Base-by-base conservation (phyloP, 2,113 vertebrate genomes). In the Spilogale gracilis region DNA sequence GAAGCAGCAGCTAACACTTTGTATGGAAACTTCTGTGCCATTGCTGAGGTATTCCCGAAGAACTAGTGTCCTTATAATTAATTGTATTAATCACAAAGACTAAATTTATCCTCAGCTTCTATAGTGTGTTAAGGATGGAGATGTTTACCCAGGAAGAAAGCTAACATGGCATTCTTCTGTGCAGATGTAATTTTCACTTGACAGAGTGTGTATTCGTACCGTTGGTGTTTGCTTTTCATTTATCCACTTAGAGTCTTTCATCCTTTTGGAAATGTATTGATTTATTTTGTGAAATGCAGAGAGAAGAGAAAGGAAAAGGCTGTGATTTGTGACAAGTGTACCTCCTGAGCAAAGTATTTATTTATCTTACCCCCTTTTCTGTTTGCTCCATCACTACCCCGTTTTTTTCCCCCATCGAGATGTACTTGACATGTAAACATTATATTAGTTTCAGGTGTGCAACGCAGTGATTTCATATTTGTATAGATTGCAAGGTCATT, bases 181-280 rank as follows among this genome's bases (percentile, higher is more conserved):
- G 50, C 13, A 1, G 38, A 80, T 86, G 95, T 83, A 91, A 95
- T 97, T 97, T 96, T 95, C 96, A 78, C 86, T 92, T 95, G 76
- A 92, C 86, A 86, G 91, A 83, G 88, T 89, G 73, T 87, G 92
- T 89, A 14, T 96, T 96, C 67, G 50, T 97, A n/a, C 90, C 95
- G 90, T 80, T 73, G 90, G 50, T 97, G 81, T 97, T 97, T 97
- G 96, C 97, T 97, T 97, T 98, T 98, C 97, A 97, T 97, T 97
- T 96, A 63, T 80, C 95, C 97, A 95, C 95, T 95, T 96, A 89
- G 87, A 91, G 60, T 60, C 90, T 95, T 92, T 96, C 67, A 90
- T 96, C 96, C 95, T 96, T 97, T 97, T 93, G 87, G 92, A 97
- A 96, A 92, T 96, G 23, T 94, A 96, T 95, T 97, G 96, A 95